These are phyloP conservation scores for Ctenicera cuprea DNA, from an alignment of 2,888 invertebrate genomes.

Conservation along the genomic window DNA sequence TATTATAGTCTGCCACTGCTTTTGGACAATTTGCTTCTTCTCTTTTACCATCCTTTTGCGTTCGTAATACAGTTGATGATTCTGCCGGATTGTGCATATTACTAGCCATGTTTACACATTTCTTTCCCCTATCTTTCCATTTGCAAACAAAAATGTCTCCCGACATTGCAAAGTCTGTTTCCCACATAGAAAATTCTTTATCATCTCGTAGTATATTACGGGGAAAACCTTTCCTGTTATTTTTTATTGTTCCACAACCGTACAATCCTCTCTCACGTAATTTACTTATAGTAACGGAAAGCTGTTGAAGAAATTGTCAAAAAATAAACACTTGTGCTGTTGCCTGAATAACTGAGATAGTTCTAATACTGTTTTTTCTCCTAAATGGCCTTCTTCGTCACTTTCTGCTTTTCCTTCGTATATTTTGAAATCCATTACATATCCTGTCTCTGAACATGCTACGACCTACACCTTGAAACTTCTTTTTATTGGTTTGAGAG, in stretches of 20 bases:
- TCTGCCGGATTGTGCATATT: neutral
- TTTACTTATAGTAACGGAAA: neutral
- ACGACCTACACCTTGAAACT: slow-evolving; percentile 6
- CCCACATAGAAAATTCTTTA: neutral
- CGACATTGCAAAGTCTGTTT: neutral
- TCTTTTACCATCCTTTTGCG: neutral
- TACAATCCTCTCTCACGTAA: neutral
- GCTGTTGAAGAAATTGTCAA: neutral
- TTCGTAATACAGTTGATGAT: neutral
- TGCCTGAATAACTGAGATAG: neutral
- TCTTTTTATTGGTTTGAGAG: slow-evolving; percentile 33
- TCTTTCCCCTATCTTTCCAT: neutral
- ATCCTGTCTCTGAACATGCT: neutral
- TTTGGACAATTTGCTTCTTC: slow-evolving; percentile 23
- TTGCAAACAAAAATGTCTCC: neutral
- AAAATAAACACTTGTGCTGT: neutral
- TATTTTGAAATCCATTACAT: neutral
- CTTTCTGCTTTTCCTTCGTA: neutral
- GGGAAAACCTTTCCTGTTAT: neutral
- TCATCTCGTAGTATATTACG: neutral
- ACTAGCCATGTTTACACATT: neutral
- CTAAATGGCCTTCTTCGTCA: neutral
- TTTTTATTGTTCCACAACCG: neutral
- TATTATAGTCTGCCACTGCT: slow-evolving; percentile 40
- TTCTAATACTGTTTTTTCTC: neutral